Conservation (phyloP, 2,113 vertebrate genomes). For the Orycteropus afer region DNA sequence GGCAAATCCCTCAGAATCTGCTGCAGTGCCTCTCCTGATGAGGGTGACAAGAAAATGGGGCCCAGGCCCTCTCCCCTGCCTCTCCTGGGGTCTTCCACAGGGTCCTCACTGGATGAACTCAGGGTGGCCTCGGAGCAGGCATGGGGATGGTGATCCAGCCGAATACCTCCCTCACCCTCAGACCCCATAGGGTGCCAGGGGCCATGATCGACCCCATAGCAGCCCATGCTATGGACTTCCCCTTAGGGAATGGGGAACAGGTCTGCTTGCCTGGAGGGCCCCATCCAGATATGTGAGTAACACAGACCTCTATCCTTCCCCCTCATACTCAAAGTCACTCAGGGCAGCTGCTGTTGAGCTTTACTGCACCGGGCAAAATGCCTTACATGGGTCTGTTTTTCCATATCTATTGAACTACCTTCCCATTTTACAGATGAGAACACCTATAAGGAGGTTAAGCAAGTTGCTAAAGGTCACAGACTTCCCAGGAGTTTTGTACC, state of each 20-base stretch:
- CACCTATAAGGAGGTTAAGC: not conserved
- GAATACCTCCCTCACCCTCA: not conserved
- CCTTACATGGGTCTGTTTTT: not conserved
- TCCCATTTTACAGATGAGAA: not conserved
- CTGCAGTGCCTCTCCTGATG: not conserved
- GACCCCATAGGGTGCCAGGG: not conserved
- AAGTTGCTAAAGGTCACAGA: not conserved
- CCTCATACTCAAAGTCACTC: not conserved
- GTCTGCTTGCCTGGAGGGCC: too few relatives aligned
- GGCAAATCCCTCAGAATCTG: not conserved
- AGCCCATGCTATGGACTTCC: fast-evolving
- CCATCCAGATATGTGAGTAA: too few relatives aligned
- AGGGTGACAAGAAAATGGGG: not conserved
- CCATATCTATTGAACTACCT: fast-evolving
- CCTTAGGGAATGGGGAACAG: not conserved
- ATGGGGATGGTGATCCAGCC: too few relatives aligned
- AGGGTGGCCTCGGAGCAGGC: not conserved
- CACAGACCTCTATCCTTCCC: not conserved
- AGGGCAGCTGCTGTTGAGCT: not conserved
- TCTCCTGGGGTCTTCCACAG: too few relatives aligned
- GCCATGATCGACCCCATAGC: not conserved
- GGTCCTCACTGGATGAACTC: not conserved
- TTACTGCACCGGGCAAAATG: fast-evolving
- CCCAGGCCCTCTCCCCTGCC: not conserved
- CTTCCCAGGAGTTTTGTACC: not conserved